phyloP scores from a whole-genome alignment of 37 sponge, comb jelly and placozoan species.

The Aplysina aerophoba region DNA sequence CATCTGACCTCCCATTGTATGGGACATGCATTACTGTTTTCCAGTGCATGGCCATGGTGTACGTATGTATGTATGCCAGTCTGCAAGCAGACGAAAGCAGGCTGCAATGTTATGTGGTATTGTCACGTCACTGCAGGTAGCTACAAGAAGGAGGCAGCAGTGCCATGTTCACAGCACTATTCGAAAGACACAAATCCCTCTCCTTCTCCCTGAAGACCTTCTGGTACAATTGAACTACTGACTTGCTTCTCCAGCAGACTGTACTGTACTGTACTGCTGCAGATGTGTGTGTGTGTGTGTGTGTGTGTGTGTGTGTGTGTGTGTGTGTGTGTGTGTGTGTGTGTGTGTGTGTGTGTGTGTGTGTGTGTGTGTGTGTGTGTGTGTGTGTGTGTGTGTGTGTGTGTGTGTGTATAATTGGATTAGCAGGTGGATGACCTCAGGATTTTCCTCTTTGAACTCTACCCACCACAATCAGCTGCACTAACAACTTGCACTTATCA shows the following conservation, averaged over 20 bases:
- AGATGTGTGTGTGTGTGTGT: conserved; percentile 17
- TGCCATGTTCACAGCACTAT: too few species aligned
- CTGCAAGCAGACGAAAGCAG: not conserved
- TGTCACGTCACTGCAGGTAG: not conserved
- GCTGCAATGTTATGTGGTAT: not conserved
- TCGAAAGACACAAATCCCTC: too few species aligned
- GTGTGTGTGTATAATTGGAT: not conserved
- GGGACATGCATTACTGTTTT: too few species aligned
- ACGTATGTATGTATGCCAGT: not conserved
- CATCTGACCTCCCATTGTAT: too few species aligned
- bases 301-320: not conserved
- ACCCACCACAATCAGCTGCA: too few species aligned
- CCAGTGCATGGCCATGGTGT: not conserved
- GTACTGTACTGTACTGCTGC: not conserved
- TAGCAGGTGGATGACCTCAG: not conserved
- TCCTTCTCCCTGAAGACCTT: too few species aligned
- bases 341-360: conserved; percentile 5
- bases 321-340: conserved; percentile 11
- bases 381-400: not conserved
- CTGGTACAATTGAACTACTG: too few species aligned
- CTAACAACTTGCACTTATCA: too few species aligned
- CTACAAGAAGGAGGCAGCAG: not conserved
- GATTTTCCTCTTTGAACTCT: too few species aligned
- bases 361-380: conserved; percentile 10
- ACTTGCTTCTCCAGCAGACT: too few species aligned